phyloP scores from a whole-genome alignment of 2,888 invertebrate species.

The Euzophera pinguis region DNA sequence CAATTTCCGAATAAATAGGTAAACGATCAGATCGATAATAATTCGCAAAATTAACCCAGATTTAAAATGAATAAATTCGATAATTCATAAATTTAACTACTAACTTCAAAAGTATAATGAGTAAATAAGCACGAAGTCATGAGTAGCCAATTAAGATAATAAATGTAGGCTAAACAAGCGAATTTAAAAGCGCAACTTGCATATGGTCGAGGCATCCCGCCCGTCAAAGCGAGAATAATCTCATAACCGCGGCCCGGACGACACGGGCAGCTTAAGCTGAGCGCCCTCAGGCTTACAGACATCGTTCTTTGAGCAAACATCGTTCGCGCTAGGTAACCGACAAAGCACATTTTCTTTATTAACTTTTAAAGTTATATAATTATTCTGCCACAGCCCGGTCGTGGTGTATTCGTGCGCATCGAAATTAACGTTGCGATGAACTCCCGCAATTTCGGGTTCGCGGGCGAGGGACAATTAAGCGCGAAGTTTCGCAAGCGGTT shows the following conservation, averaged over 20 bases:
- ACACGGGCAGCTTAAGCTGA: slow-evolving; percentile 59
- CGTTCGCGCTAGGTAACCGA: slow-evolving; percentile 25
- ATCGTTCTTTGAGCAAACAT: slow-evolving; percentile 61
- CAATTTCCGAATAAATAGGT: too few relatives aligned
- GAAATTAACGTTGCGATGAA: slow-evolving; percentile 49
- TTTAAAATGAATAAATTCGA: background rate
- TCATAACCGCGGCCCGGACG: slow-evolving; percentile 66
- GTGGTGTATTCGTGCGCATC: slow-evolving; percentile 48
- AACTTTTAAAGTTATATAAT: slow-evolving; percentile 43
- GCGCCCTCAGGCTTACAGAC: slow-evolving; percentile 58
- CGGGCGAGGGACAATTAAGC: slow-evolving; percentile 53
- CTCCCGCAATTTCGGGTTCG: slow-evolving; percentile 46
- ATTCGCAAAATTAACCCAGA: background rate
- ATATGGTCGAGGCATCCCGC: slow-evolving; percentile 48
- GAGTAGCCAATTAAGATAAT: slow-evolving; percentile 61
- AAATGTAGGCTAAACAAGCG: slow-evolving; percentile 49
- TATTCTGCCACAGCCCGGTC: slow-evolving; percentile 34
- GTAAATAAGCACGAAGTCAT: slow-evolving; percentile 33
- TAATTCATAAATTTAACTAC: background rate
- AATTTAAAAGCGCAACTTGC: slow-evolving; percentile 53
- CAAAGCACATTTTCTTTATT: slow-evolving; percentile 40
- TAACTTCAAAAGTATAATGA: background rate
- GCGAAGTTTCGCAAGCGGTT: slow-evolving; percentile 65
- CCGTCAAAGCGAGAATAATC: slow-evolving; percentile 73
- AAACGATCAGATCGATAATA: background rate